Conservation (phyloP, 2,797 vertebrate genomes). For the Chelonia mydas region DNA sequence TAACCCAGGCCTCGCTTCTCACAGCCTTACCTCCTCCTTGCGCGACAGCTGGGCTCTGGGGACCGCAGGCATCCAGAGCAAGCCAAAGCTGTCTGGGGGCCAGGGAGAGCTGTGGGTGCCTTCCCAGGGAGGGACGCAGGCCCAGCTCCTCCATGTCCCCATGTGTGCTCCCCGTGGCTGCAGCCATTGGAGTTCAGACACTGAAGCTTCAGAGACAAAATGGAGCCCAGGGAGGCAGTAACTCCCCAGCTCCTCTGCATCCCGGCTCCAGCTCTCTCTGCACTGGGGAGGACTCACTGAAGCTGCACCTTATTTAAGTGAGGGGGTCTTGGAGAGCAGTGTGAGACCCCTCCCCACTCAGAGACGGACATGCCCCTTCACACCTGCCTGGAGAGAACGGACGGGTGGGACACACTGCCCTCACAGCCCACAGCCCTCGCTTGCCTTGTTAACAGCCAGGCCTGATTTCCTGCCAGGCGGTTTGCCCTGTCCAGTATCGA, state of each 20-base stretch:
- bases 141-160: not conserved
- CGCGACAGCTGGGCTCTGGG: not conserved
- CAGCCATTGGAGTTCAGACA: not conserved
- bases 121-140: not conserved
- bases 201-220: not conserved
- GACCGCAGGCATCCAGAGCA: not conserved
- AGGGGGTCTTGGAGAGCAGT: not conserved
- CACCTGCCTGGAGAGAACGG: not conserved
- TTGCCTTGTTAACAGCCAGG: not conserved
- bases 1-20: not conserved
- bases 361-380: not conserved
- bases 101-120: not conserved
- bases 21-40: conserved; percentile 6
- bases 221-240: fast-evolving
- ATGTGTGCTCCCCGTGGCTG: not conserved
- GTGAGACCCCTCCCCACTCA: not conserved
- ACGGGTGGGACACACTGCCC: not conserved
- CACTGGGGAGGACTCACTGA: not conserved
- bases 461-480: too few species aligned
- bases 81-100: not conserved
- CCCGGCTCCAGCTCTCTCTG: too few species aligned
- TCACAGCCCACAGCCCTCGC: not conserved
- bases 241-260: not conserved
- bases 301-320: not conserved
- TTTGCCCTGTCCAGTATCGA: too few species aligned